phyloP scores from a whole-genome alignment of 2,888 invertebrate genomes.

The Sphaeridia pumilis region DNA sequence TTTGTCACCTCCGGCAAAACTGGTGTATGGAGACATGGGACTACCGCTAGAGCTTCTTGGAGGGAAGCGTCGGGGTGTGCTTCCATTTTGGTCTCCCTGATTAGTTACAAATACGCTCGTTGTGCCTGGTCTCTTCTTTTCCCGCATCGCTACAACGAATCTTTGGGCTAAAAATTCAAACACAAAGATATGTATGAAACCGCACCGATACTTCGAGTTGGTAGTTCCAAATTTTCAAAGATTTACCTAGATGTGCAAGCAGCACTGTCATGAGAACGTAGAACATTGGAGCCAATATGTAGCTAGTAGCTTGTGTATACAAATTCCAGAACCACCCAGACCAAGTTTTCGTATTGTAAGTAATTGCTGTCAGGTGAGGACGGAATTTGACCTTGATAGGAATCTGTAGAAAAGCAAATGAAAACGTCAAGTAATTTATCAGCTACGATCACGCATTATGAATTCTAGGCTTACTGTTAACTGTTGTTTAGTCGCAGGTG shows the following conservation, averaged over 20 bases:
- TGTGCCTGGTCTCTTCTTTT: neutral
- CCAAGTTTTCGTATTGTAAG: slow-evolving; percentile 8
- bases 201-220: neutral
- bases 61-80: neutral
- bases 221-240: neutral
- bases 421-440: neutral
- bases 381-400: slow-evolving; percentile 11
- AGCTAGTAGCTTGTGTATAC: neutral
- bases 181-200: too few species aligned
- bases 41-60: too few species aligned
- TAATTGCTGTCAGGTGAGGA: neutral
- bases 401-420: neutral
- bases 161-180: neutral
- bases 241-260: slow-evolving; percentile 6
- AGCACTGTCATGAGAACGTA: slow-evolving; percentile 9
- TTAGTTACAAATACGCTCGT: neutral
- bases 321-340: slow-evolving; percentile 1
- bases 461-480: slow-evolving; percentile 14
- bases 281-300: slow-evolving; percentile 8
- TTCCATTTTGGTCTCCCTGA: neutral
- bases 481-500: slow-evolving; percentile 20
- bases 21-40: neutral
- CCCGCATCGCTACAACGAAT: neutral
- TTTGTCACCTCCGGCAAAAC: neutral
- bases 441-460: neutral